Conservation (phyloP, 1,140 invertebrate genomes). For the Drosophila simulans region DNA sequence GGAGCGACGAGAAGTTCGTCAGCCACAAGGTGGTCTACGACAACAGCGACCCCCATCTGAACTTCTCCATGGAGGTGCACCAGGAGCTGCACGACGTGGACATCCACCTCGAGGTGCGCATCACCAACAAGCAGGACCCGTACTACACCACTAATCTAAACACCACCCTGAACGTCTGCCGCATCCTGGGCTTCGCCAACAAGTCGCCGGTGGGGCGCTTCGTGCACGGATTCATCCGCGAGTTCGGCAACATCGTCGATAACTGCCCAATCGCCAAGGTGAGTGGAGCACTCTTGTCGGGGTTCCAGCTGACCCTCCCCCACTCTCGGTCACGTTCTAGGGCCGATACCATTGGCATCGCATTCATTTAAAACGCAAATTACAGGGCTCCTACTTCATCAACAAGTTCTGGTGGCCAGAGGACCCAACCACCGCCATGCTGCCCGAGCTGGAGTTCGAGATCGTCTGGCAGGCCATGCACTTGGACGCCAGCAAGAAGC, state of each 20-base stretch:
- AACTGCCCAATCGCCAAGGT: slow-evolving; percentile 75
- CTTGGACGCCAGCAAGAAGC: slow-evolving; percentile 71
- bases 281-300: slow-evolving; percentile 7
- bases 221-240: slow-evolving; percentile 61
- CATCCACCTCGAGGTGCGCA: slow-evolving; percentile 57
- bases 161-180: slow-evolving; percentile 71
- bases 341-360: slow-evolving; percentile 55
- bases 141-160: slow-evolving; percentile 62
- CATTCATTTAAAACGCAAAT: slow-evolving; percentile 51
- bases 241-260: slow-evolving; percentile 74
- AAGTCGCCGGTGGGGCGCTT: slow-evolving; percentile 72
- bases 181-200: slow-evolving; percentile 59
- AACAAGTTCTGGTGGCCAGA: slow-evolving; percentile 83
- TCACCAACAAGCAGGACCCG: slow-evolving; percentile 66
- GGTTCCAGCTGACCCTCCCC: slow-evolving; percentile 14
- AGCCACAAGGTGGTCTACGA: slow-evolving; percentile 71
- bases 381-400: slow-evolving; percentile 78
- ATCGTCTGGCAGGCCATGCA: slow-evolving; percentile 55
- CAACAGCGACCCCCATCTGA: slow-evolving; percentile 71
- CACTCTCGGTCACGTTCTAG: slow-evolving; percentile 43
- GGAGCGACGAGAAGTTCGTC: slow-evolving; percentile 75
- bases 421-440: slow-evolving; percentile 68
- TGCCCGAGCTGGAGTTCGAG: slow-evolving; percentile 76
- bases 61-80: slow-evolving; percentile 71
- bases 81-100: slow-evolving; percentile 69